Conservation (phyloP, 1,140 invertebrate species). For the Bursaphelenchus mucronatus region DNA sequence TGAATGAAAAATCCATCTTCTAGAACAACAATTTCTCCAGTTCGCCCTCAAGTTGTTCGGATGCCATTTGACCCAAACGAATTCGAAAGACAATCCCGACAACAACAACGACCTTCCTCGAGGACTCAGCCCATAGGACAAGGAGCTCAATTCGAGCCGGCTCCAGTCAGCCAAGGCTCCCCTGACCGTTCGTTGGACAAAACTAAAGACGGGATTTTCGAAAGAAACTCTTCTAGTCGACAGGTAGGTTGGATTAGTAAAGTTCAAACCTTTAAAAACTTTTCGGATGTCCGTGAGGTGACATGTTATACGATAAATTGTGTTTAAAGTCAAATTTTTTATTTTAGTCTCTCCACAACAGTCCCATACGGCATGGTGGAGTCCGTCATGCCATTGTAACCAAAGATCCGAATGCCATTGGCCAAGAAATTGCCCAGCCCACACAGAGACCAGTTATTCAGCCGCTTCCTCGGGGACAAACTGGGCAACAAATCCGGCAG, state of each 20-base stretch:
- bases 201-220: slow-evolving; percentile 9
- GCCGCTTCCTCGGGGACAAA: not conserved
- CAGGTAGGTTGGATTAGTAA: not conserved
- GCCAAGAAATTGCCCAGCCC: not conserved
- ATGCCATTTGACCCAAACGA: slow-evolving; percentile 15
- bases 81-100: not conserved
- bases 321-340: not conserved
- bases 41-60: slow-evolving; percentile 14
- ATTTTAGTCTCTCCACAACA: slow-evolving; percentile 12
- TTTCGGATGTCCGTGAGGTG: too few species aligned
- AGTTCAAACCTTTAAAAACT: too few species aligned
- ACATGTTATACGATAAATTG: too few species aligned
- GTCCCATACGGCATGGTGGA: slow-evolving; percentile 3
- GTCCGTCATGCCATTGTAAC: slow-evolving; percentile 8
- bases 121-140: not conserved
- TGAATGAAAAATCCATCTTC: too few species aligned
- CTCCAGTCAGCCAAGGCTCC: too few species aligned
- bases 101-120: not conserved
- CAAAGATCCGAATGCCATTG: not conserved
- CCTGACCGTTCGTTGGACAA: slow-evolving; percentile 16
- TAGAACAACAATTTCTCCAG: slow-evolving; percentile 3
- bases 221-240: not conserved
- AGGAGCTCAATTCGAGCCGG: not conserved
- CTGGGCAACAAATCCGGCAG: too few species aligned
- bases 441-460: not conserved